Evolutionary conservation across 2,113 vertebrate genomes (phyloP).

Genomic region (Ceyx melanurus): DNA sequence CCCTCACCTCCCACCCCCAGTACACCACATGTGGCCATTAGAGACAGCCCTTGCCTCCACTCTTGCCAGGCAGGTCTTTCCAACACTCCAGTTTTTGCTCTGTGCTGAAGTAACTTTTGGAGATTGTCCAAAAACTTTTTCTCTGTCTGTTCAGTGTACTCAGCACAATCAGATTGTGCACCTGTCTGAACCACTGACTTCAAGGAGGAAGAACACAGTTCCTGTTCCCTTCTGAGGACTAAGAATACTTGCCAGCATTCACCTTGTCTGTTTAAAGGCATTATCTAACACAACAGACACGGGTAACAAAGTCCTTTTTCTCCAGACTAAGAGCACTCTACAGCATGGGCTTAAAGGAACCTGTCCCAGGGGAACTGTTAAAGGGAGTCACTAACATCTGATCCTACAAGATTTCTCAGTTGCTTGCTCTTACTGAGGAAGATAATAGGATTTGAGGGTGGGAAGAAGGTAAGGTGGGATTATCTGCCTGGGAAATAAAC

Average conservation of each 20-base stretch:
- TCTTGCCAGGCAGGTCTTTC: background rate
- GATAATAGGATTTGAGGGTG: no score
- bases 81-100: constrained; percentile 15
- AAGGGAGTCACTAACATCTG: background rate
- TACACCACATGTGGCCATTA: background rate
- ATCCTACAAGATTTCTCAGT: background rate
- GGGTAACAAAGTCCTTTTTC: background rate
- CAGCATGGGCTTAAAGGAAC: background rate
- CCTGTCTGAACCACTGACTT: background rate
- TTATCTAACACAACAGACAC: background rate
- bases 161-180: background rate
- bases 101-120: constrained; percentile 4
- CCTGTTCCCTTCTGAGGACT: background rate
- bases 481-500: no score
- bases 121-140: constrained; percentile 7
- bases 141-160: background rate
- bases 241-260: background rate
- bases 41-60: background rate
- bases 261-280: background rate
- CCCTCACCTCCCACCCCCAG: background rate
- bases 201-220: background rate
- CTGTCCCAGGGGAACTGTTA: background rate
- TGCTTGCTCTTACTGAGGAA: background rate
- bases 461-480: no score
- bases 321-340: background rate